Evolutionary conservation across 2,113 vertebrate species (phyloP).

Genomic region (Alaudala cheleensis): DNA sequence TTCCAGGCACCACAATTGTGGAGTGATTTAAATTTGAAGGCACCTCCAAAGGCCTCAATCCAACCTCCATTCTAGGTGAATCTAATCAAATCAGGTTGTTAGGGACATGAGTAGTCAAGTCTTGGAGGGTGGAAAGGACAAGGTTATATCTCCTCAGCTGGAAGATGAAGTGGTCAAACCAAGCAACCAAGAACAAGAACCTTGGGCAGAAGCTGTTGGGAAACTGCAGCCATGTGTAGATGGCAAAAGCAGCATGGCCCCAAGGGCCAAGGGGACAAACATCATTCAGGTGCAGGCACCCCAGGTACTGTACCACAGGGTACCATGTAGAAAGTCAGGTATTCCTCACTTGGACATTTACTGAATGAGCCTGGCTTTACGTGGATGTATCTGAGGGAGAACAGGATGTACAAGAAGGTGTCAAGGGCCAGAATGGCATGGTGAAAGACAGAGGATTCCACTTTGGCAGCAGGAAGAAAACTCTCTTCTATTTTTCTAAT

Average conservation of each 20-base stretch:
- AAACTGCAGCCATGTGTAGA: background rate
- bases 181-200: background rate
- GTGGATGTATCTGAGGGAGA: background rate
- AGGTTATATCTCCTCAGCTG: background rate
- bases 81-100: background rate
- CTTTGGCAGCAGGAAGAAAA: background rate
- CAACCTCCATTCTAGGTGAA: background rate
- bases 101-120: background rate
- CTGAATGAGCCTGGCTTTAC: background rate
- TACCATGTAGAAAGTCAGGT: background rate
- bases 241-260: background rate
- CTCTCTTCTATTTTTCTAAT: background rate
- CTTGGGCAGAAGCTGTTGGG: background rate
- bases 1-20: background rate
- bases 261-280: background rate
- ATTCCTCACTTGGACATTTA: background rate
- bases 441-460: background rate
- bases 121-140: background rate
- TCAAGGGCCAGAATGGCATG: background rate
- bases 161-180: background rate
- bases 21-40: background rate
- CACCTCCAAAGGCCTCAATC: background rate
- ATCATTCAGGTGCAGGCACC: fast-evolving
- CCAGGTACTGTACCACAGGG: background rate
- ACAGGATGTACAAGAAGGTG: background rate